Evolutionary conservation across 2,113 vertebrate genomes (phyloP).

Genomic region (Thoracochromis brauschi): DNA sequence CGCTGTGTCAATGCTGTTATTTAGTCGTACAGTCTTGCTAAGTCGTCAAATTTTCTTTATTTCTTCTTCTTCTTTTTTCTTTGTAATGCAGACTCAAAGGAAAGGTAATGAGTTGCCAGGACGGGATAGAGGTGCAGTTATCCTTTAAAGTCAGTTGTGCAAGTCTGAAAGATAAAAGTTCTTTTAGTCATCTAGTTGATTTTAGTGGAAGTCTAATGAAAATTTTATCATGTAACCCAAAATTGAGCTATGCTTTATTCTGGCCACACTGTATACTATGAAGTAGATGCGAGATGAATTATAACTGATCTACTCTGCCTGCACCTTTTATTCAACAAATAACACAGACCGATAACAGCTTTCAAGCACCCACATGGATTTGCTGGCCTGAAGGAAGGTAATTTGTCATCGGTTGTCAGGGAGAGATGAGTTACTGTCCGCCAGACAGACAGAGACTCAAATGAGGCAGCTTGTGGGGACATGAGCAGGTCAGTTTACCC

Average conservation of each 20-base stretch:
- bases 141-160: neutral
- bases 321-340: neutral
- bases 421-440: conserved; percentile 9
- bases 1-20: conserved; percentile 25
- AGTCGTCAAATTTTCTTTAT: neutral
- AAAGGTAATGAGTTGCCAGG: neutral
- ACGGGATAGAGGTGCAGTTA: neutral
- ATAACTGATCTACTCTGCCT: neutral
- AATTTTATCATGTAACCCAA: neutral
- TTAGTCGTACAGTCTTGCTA: conserved; percentile 13
- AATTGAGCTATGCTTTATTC: neutral
- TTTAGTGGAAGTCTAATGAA: neutral
- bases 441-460: neutral
- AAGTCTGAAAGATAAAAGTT: neutral
- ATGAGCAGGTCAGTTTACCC: neutral
- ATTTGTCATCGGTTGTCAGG: conserved; percentile 30
- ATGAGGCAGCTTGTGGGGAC: neutral
- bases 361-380: neutral
- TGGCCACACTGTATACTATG: neutral
- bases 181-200: neutral
- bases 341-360: neutral
- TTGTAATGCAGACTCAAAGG: neutral
- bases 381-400: neutral
- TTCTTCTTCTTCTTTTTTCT: neutral
- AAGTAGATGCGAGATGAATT: neutral